Evolutionary conservation across 2,888 invertebrate species (phyloP).

Genomic region (Uropetala carovei): DNA sequence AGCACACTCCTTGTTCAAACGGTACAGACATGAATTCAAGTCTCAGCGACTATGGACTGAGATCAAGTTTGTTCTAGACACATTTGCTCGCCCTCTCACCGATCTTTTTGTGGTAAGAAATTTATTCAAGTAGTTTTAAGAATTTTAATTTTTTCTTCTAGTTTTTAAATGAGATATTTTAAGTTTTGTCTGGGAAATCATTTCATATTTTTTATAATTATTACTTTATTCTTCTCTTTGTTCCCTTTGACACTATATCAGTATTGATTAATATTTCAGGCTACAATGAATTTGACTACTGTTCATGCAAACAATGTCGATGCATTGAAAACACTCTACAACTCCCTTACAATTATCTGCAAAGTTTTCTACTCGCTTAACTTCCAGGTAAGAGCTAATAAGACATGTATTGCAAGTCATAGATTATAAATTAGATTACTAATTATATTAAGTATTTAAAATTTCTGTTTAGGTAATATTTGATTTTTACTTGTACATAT

Average conservation of each 20-base stretch:
- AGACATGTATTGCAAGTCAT: background rate
- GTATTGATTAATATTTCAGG: slow-evolving; percentile 77
- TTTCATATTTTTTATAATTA: background rate
- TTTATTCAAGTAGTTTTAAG: background rate
- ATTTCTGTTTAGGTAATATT: background rate
- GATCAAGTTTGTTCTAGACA: slow-evolving; percentile 96
- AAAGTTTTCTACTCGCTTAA: slow-evolving; percentile 99
- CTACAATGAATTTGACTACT: slow-evolving; percentile 88
- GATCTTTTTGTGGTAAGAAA: slow-evolving; percentile 87
- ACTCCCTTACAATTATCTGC: slow-evolving; percentile 90
- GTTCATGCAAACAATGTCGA: slow-evolving; percentile 87
- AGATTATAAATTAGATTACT: background rate
- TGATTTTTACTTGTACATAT: background rate
- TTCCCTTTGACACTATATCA: background rate
- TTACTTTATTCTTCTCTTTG: background rate
- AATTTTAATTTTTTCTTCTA: background rate
- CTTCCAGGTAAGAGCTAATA: slow-evolving; percentile 82
- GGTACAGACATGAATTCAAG: slow-evolving; percentile 97
- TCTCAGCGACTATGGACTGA: slow-evolving; percentile 97
- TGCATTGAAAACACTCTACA: slow-evolving; percentile 91
- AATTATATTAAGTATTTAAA: no score
- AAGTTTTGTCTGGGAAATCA: background rate
- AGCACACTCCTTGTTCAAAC: slow-evolving; percentile 96
- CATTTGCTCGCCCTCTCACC: slow-evolving; percentile 95
- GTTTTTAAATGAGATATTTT: background rate